Evolutionary conservation across 2,888 invertebrate species (phyloP), one percentile per base, ranked within the genome.

Genomic region (Schizaphis graminum): DNA sequence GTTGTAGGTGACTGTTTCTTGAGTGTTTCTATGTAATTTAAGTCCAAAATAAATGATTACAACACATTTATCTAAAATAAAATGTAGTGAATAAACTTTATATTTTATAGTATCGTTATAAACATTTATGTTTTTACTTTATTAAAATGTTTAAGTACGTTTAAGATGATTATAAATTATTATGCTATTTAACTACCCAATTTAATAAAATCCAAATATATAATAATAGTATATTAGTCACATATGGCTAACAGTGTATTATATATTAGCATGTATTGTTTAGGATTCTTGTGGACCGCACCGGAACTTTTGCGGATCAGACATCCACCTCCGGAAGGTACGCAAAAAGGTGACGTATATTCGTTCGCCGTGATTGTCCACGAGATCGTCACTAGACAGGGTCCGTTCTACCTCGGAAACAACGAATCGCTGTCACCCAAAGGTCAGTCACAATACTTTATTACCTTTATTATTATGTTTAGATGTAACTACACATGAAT

Each of bases 361-460:
- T 98, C 99, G 86, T 99, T 99, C 96, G 98, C 97, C 28, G 98
- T 99, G 95, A 98, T 99, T 95, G 98, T 98, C 95, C 98, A 99
- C 95, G 99, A 99, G 96, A 99, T 99, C 95, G 97, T 98, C 94
- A 97, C 97, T 95, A 96, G 99, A 92, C 98, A 98, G 96, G 99
- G 99, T 53, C 98, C 98, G 0, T 99, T 98, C 96, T 98, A 97
- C 96, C 96, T 98, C 91, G 97, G 97, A 95, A 97, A 97, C 67
- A 96, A 96, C 84, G 96, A 97, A 94, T 96, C 97, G 94, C 96
- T 97, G 95, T 96, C 97, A 24, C 97, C 98, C 26, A 97, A 97
- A 97, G 98, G 98, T 98, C 96, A 96, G 96, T 96, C n/a, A 77
- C 35, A 77, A 41, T 21, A 77, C 3, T 21, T 16, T 67, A 35